Evolutionary conservation across 2,797 vertebrate species (phyloP), one percentile per base, ranked within the genome.

Genomic region (Microtus agrestis): DNA sequence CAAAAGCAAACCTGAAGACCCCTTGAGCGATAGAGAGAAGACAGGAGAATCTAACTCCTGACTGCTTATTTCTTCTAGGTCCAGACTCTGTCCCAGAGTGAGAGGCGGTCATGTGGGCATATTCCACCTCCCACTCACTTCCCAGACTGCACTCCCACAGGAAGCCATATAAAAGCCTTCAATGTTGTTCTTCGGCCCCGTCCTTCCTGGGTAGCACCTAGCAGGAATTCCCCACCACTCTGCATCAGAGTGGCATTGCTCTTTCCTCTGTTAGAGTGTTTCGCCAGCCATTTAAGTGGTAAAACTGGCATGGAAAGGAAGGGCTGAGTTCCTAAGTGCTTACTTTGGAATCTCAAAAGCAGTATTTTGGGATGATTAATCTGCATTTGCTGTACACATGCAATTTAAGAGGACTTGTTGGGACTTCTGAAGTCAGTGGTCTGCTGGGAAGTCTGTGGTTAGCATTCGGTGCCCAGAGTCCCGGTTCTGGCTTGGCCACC

Each of bases 271-370:
- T 86, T 29, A 48, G 51, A 77, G 65, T 59, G 87, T 29, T 91
- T 82, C 54, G 74, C 12, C 85, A 37, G 56, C 48, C 67, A 79
- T 40, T 56, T 77, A 51, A 87, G 48, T 54, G 69, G 84, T 56
- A 87, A 95, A 67, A 85, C 40, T 85, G n/a, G 56, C 34, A 25
- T 23, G 29, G 71, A 87, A 93, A 74, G 87, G n/a, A 63, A 91
- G 19, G 79, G 19, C 11, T 25, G 11, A 86, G 48, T 40, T 69
- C 69, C 51, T 63, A 88, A 88, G 29, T 76, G 56, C n/a, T 81
- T 29, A 80, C 6, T 46, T 0, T 76, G 61, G 56, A 77, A 79
- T 96, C 63, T 79, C 87, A 85, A 93, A 93, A 92, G 80, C 8
- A 76, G 0, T 85, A 40, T 86, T 93, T 95, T 91, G 74, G 78